These are phyloP conservation scores for Cyrtonyx montezumae DNA, from an alignment of 2,113 vertebrate genomes.

Conservation along the genomic window DNA sequence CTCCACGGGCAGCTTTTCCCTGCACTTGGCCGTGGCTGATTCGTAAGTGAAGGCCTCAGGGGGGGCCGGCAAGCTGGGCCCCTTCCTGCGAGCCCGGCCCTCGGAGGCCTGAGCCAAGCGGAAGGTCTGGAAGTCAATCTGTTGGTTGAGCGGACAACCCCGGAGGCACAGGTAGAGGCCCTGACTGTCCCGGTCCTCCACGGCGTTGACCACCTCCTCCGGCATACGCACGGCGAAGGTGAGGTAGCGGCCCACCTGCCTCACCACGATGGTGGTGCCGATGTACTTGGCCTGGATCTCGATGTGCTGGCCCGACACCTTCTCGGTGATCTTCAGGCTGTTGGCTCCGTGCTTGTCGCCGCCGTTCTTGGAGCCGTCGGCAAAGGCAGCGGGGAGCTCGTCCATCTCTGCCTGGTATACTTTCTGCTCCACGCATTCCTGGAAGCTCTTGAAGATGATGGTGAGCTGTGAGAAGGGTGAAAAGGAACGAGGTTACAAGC, in stretches of 20 bases:
- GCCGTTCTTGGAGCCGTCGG: slow-evolving; percentile 93
- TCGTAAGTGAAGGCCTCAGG: slow-evolving; percentile 85
- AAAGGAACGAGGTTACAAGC: background rate
- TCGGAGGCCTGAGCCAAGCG: slow-evolving; percentile 67
- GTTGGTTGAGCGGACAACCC: slow-evolving; percentile 91
- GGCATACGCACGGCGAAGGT: slow-evolving; percentile 97
- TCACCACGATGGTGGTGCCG: slow-evolving; percentile 94
- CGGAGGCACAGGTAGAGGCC: slow-evolving; percentile 96
- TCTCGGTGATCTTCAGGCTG: slow-evolving; percentile 92
- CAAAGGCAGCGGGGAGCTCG: slow-evolving; percentile 92
- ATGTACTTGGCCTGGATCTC: slow-evolving; percentile 98
- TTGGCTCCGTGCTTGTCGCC: slow-evolving; percentile 91
- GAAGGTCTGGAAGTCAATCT: slow-evolving; percentile 89
- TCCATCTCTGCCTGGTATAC: slow-evolving; percentile 96
- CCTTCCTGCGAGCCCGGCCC: slow-evolving; percentile 57
- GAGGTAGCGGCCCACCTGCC: slow-evolving; percentile 94
- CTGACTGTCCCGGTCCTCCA: slow-evolving; percentile 91
- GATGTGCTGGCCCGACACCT: slow-evolving; percentile 92
- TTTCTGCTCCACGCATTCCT: slow-evolving; percentile 96
- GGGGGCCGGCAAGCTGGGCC: background rate
- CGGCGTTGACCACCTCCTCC: slow-evolving; percentile 90
- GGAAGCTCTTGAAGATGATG: slow-evolving; percentile 98
- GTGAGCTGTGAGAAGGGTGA: slow-evolving; percentile 83
- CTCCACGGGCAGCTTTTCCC: slow-evolving; percentile 93
- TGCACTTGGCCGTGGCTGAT: slow-evolving; percentile 89